Evolutionary conservation across 1,140 invertebrate species (phyloP).

Genomic region (Bombyx mandarina): DNA sequence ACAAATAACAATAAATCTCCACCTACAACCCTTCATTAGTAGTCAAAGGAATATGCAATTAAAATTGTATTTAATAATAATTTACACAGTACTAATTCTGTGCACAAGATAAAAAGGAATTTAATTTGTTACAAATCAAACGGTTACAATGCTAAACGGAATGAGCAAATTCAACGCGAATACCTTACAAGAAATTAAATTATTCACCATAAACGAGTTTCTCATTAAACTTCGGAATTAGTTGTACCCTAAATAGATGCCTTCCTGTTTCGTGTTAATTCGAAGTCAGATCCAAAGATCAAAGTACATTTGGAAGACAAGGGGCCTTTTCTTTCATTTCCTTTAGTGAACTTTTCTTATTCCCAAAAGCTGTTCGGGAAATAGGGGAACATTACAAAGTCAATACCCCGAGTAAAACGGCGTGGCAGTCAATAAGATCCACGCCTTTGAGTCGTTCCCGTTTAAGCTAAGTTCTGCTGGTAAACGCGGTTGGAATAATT

Average conservation of each 20-base stretch:
- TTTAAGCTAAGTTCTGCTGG: slow-evolving; percentile 35
- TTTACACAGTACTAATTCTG: too few species aligned
- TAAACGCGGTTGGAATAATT: slow-evolving; percentile 25
- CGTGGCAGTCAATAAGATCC: slow-evolving; percentile 33
- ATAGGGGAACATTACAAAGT: slow-evolving; percentile 58
- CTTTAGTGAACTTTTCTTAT: slow-evolving; percentile 59
- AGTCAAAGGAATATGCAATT: too few species aligned
- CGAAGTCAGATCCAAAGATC: slow-evolving; percentile 55
- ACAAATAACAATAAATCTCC: too few species aligned
- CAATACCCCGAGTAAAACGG: slow-evolving; percentile 31
- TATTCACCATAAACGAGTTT: slow-evolving; percentile 39
- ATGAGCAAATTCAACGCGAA: slow-evolving; percentile 31
- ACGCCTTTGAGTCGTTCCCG: slow-evolving; percentile 30
- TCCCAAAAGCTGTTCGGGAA: slow-evolving; percentile 51
- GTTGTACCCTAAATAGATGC: slow-evolving; percentile 41
- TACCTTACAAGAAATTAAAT: slow-evolving; percentile 36
- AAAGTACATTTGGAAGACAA: slow-evolving; percentile 30
- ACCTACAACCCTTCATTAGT: too few species aligned
- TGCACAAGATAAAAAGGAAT: neutral
- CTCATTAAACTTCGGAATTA: slow-evolving; percentile 59
- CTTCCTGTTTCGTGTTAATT: slow-evolving; percentile 50
- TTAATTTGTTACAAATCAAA: slow-evolving; percentile 8
- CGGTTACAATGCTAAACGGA: slow-evolving; percentile 1
- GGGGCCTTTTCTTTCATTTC: slow-evolving; percentile 54
- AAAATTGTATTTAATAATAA: too few species aligned